Evolutionary conservation across 1,140 invertebrate species (phyloP).

Genomic region (Daktulosphaira vitifoliae): DNA sequence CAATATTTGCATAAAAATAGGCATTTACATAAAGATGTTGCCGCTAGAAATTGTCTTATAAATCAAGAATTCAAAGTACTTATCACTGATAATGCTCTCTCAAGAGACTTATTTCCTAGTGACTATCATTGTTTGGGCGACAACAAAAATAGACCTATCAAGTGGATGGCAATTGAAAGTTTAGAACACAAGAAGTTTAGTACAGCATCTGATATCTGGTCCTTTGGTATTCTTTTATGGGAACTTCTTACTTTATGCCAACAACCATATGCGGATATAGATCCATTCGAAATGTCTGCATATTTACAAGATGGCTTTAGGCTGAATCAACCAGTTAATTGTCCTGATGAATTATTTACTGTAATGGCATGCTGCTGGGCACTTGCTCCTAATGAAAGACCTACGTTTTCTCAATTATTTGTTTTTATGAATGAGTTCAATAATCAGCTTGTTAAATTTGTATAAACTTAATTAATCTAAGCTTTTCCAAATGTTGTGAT

Average conservation of each 20-base stretch:
- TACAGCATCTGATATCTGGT: constrained; percentile 83
- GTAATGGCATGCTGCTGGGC: constrained; percentile 91
- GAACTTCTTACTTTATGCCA: constrained; percentile 83
- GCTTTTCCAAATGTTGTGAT: constrained; percentile 26
- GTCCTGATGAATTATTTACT: constrained; percentile 88
- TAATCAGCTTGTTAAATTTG: constrained; percentile 68
- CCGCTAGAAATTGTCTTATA: constrained; percentile 80
- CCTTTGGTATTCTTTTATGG: constrained; percentile 88
- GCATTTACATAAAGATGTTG: constrained; percentile 83
- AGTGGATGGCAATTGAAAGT: constrained; percentile 90
- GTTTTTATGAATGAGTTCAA: constrained; percentile 83
- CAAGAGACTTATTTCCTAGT: constrained; percentile 83
- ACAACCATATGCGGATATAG: constrained; percentile 78
- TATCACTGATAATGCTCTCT: constrained; percentile 79
- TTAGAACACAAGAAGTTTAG: constrained; percentile 70
- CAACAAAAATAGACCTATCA: constrained; percentile 88
- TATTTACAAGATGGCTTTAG: constrained; percentile 82
- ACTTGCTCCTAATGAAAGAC: constrained; percentile 63
- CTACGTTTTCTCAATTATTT: constrained; percentile 73
- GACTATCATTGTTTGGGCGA: constrained; percentile 93
- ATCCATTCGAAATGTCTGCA: constrained; percentile 80
- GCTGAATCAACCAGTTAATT: constrained; percentile 81
- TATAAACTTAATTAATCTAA: constrained; percentile 44
- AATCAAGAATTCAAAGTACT: constrained; percentile 58
- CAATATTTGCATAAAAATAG: constrained; percentile 82